Percentiles rank a stretch among this genome's conserved stretches.
Evolutionary conservation across 2,888 invertebrate species (phyloP).

Genomic region (Balanococcus diminutus): DNA sequence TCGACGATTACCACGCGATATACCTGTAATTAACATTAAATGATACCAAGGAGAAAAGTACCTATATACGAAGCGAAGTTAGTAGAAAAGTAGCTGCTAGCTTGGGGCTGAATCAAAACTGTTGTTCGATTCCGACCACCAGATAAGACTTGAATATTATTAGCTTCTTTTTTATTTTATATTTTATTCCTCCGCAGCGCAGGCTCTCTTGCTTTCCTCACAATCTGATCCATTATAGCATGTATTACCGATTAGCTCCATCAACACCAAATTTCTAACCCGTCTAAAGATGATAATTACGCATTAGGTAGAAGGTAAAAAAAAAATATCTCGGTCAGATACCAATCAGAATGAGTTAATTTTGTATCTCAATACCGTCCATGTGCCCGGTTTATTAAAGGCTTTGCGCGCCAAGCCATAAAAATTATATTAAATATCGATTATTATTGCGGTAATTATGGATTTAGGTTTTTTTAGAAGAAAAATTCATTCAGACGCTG

Average conservation of each 20-base stretch:
- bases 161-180: neutral
- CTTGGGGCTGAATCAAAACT: conserved; percentile 6
- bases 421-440: neutral
- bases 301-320: neutral
- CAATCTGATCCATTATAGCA: conserved; percentile 4
- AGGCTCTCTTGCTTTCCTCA: neutral
- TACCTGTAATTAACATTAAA: conserved; percentile 42
- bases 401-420: neutral
- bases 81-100: conserved; percentile 15
- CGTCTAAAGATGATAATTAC: conserved; percentile 40
- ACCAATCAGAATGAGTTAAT: conserved; percentile 18
- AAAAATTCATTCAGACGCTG: neutral
- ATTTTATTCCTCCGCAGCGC: neutral
- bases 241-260: conserved; percentile 44
- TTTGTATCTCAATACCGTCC: conserved; percentile 12
- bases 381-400: neutral
- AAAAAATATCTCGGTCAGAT: neutral
- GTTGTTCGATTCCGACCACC: conserved; percentile 12
- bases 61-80: no score
- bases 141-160: conserved; percentile 34
- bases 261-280: conserved; percentile 47
- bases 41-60: neutral
- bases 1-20: conserved; percentile 44
- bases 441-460: neutral
- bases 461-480: neutral